A percentile compares a stretch with the other conserved stretches of the same genome.
Conservation (phyloP, 2,888 invertebrate species). For the Patella caerulea region DNA sequence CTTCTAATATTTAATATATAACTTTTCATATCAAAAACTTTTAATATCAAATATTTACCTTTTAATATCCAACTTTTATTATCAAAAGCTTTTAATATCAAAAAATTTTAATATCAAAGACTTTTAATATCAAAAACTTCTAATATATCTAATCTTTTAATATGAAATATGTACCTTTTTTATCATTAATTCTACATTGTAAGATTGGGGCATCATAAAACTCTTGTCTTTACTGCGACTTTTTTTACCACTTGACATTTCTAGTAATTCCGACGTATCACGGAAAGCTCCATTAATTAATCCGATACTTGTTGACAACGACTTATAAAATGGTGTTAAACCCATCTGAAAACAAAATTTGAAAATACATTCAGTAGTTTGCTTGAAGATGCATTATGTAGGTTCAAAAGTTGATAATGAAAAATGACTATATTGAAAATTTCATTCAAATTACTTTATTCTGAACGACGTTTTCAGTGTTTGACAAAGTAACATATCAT, state of each 20-base stretch:
- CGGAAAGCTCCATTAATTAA: slow-evolving; percentile 83
- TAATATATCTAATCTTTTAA: not conserved
- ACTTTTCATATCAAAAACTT: no score
- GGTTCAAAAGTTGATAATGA: no score
- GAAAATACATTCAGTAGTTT: no score
- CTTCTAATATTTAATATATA: no score
- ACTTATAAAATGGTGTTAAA: slow-evolving; percentile 57
- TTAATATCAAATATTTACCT: no score
- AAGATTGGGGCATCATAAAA: slow-evolving; percentile 34
- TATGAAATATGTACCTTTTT: not conserved
- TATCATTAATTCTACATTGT: slow-evolving; percentile 48
- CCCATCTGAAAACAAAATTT: slow-evolving; percentile 45
- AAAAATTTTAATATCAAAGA: no score
- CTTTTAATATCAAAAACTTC: not conserved
- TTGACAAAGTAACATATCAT: no score
- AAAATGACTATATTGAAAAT: no score
- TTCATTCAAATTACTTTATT: no score
- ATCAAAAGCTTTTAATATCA: not conserved
- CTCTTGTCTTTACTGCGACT: slow-evolving; percentile 50
- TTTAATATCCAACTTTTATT: not conserved
- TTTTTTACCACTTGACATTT: slow-evolving; percentile 47
- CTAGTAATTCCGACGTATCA: slow-evolving; percentile 73
- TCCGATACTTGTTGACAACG: slow-evolving; percentile 75
- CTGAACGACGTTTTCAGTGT: no score
- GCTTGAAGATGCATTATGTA: no score